A percentile compares a stretch with the other conserved stretches of the same genome.
phyloP scores from a whole-genome alignment of 2,888 invertebrate species.

The Drosophila silvestris region DNA sequence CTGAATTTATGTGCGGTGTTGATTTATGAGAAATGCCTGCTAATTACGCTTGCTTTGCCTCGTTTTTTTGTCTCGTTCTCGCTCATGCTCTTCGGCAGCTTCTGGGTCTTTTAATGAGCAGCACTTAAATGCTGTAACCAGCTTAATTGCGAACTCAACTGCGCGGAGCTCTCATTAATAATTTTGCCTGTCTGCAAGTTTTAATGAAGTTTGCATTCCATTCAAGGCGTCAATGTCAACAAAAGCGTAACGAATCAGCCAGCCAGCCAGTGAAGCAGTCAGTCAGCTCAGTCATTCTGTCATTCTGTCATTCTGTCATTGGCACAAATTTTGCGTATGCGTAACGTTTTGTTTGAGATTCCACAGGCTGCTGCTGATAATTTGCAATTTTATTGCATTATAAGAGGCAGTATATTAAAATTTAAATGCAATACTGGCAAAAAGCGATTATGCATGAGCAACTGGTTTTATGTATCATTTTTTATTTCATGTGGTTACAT shows the following conservation, averaged over 20 bases:
- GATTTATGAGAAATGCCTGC: slow-evolving; percentile 71
- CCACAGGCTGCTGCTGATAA: slow-evolving; percentile 24
- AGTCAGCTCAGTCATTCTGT: slow-evolving; percentile 1
- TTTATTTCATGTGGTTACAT: slow-evolving; percentile 30
- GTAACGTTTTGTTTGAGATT: slow-evolving; percentile 23
- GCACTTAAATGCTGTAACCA: slow-evolving; percentile 71
- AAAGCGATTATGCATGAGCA: slow-evolving; percentile 40
- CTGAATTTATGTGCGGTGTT: slow-evolving; percentile 37
- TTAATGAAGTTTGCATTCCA: slow-evolving; percentile 75
- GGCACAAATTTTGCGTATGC: slow-evolving; percentile 42
- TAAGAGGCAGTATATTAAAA: slow-evolving; percentile 33
- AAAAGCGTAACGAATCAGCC: slow-evolving; percentile 33
- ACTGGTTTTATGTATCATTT: background rate
- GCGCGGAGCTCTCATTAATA: slow-evolving; percentile 64
- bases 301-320: background rate
- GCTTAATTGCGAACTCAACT: slow-evolving; percentile 71
- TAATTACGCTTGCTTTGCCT: slow-evolving; percentile 57
- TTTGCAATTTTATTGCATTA: slow-evolving; percentile 37
- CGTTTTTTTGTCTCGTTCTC: slow-evolving; percentile 1
- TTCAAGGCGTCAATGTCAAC: slow-evolving; percentile 55
- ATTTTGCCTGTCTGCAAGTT: slow-evolving; percentile 58
- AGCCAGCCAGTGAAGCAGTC: slow-evolving; percentile 2
- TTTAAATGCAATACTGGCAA: slow-evolving; percentile 30
- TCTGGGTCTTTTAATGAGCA: slow-evolving; percentile 59
- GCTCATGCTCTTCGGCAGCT: background rate